Evolutionary conservation across 92 coral and sea anemone genomes (phyloP).

Genomic region (Pocillopora grandis): DNA sequence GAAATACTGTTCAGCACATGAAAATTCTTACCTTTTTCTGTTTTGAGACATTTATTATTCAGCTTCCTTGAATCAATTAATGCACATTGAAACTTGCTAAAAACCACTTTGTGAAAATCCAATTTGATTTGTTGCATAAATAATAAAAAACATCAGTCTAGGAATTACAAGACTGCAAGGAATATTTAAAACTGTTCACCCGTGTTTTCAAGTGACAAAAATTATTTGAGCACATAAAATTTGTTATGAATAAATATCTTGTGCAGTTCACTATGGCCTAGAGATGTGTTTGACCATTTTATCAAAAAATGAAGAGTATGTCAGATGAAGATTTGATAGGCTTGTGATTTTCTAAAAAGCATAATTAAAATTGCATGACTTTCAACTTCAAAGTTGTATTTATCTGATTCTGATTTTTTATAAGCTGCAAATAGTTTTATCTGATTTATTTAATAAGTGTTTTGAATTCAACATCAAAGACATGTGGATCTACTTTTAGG

Average conservation of each 20-base stretch:
- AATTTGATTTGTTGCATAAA: not conserved
- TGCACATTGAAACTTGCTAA: not conserved
- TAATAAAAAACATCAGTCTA: slow-evolving; percentile 11
- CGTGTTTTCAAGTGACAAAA: not conserved
- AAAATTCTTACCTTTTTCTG: not conserved
- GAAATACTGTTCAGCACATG: too few species aligned
- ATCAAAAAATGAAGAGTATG: not conserved
- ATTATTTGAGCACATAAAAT: not conserved
- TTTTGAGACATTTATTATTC: not conserved
- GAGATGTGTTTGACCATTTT: not conserved
- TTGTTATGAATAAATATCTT: too few species aligned
- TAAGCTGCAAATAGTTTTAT: slow-evolving; percentile 6
- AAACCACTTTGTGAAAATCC: not conserved
- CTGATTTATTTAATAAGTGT: not conserved
- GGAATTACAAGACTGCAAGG: not conserved
- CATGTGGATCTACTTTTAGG: too few species aligned
- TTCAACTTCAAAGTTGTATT: slow-evolving; percentile 2
- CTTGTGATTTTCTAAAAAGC: not conserved
- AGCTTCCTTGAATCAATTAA: not conserved
- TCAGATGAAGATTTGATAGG: not conserved
- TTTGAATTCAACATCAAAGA: not conserved
- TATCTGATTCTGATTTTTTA: slow-evolving; percentile 18
- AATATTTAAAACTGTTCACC: not conserved
- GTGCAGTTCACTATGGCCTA: too few species aligned
- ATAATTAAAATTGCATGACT: slow-evolving; percentile 28